Percentiles rank a stretch among this genome's conserved stretches.
phyloP scores from a whole-genome alignment of 53 echinoderm and acorn worm species.

The Hippasteria phrygiana region DNA sequence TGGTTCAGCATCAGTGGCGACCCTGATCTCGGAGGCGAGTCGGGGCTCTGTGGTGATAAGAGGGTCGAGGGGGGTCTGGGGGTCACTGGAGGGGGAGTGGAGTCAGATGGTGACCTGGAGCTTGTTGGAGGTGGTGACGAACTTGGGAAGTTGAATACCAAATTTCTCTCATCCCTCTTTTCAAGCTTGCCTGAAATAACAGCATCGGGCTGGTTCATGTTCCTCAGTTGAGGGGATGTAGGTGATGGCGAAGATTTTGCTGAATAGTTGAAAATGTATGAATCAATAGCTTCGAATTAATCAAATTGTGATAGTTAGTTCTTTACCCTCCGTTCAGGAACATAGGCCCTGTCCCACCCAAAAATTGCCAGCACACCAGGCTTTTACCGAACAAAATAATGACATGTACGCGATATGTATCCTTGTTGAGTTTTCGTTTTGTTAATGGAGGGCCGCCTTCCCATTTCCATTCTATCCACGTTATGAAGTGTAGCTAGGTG shows the following conservation, averaged over 20 bases:
- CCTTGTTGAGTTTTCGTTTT: no score
- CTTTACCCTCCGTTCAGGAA: no score
- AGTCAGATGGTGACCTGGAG: neutral
- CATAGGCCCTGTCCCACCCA: no score
- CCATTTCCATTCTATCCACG: no score
- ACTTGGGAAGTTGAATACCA: neutral
- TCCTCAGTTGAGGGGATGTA: neutral
- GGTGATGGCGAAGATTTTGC: neutral
- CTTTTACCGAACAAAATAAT: no score
- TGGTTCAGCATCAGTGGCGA: neutral
- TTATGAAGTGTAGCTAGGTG: no score
- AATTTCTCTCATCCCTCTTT: neutral
- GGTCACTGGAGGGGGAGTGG: neutral
- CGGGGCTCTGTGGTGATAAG: neutral
- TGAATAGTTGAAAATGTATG: neutral
- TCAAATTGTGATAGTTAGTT: neutral
- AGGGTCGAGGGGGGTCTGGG: slow-evolving; percentile 10
- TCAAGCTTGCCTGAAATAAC: no score
- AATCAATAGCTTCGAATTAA: neutral
- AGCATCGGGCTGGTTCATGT: neutral
- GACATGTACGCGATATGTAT: no score
- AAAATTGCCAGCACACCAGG: no score
- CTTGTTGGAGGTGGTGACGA: neutral
- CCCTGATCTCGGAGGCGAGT: neutral
- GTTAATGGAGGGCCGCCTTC: no score